Evolutionary conservation across 2,797 vertebrate genomes (phyloP).

Genomic region (Mustela erminea): DNA sequence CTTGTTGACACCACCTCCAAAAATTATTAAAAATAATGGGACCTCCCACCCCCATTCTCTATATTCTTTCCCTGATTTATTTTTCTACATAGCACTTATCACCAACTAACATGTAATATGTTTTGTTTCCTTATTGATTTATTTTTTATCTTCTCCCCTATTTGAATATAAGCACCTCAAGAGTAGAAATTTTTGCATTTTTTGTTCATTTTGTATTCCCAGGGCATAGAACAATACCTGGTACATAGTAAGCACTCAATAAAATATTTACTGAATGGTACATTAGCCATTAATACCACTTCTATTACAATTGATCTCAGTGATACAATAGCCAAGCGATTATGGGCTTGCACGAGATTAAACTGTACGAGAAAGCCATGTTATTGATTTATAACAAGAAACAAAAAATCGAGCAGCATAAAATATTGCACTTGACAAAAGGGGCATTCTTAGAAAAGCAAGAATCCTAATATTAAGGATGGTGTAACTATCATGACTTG

Average conservation of each 20-base stretch:
- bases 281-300: background rate
- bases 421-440: background rate
- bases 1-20: background rate
- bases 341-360: background rate
- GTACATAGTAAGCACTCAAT: background rate
- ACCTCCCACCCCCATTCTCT: background rate
- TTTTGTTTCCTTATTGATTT: background rate
- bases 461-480: conserved; percentile 1
- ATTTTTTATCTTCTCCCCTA: background rate
- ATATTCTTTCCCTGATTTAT: background rate
- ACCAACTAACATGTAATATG: background rate
- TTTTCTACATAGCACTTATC: conserved; percentile 36
- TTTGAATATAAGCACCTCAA: background rate
- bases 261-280: background rate
- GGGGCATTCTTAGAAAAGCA: conserved; percentile 32
- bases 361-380: conserved; percentile 54
- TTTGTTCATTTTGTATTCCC: background rate
- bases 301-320: background rate
- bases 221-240: background rate
- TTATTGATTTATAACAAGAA: background rate
- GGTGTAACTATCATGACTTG: background rate
- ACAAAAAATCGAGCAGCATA: background rate
- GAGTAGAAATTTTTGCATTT: background rate
- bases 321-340: background rate
- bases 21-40: background rate